Evolutionary conservation across 2,113 vertebrate genomes (phyloP).

Genomic region (Arenaria interpres): DNA sequence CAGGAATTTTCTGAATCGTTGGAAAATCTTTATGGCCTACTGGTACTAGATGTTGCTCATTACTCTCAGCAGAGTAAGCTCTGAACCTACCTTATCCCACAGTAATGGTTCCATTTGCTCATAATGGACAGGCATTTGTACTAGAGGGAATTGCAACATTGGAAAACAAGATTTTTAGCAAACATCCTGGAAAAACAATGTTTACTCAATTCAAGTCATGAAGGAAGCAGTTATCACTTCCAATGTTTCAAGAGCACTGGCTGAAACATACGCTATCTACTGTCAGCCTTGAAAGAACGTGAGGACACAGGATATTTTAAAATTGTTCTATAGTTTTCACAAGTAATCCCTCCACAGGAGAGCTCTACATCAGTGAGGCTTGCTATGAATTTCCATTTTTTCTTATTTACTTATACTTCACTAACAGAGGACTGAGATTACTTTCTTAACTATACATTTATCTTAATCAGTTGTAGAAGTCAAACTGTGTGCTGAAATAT

Average conservation of each 20-base stretch:
- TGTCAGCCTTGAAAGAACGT: too few relatives aligned
- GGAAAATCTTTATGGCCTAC: neutral
- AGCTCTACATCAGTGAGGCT: neutral
- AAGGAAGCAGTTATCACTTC: neutral
- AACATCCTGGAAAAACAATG: neutral
- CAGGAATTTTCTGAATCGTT: neutral
- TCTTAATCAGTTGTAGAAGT: neutral
- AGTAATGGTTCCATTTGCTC: neutral
- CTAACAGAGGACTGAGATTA: neutral
- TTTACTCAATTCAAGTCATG: neutral
- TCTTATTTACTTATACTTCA: neutral
- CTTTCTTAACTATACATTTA: neutral
- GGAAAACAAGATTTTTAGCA: neutral
- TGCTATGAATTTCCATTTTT: neutral
- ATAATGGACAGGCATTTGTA: neutral
- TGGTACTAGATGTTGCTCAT: neutral
- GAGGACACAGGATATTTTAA: neutral
- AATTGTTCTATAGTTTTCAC: neutral
- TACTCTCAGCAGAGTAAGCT: neutral
- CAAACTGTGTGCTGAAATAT: neutral
- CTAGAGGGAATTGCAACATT: neutral
- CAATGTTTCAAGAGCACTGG: neutral
- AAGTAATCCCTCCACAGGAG: neutral
- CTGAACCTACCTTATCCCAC: neutral
- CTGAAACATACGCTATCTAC: neutral